Percentiles rank a stretch among this genome's conserved stretches.
Evolutionary conservation across 2,113 vertebrate species (phyloP).

Genomic region (Eclectus roratus): DNA sequence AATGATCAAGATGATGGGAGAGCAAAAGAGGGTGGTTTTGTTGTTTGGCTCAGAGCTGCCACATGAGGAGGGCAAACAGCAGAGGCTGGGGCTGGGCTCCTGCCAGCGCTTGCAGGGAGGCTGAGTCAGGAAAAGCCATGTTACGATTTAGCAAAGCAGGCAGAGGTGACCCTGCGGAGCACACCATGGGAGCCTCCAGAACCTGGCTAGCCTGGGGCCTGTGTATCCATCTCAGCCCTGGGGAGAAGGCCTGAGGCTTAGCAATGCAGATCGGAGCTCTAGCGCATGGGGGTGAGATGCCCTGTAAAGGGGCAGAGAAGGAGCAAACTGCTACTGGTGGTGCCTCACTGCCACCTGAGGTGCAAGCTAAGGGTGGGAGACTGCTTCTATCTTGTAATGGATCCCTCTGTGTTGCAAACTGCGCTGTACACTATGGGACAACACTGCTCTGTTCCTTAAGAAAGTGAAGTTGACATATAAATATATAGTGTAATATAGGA

Average conservation of each 20-base stretch:
- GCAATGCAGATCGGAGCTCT: neutral
- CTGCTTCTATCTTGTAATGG: neutral
- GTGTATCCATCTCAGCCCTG: neutral
- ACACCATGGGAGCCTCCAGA: neutral
- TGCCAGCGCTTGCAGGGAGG: neutral
- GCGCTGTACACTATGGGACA: neutral
- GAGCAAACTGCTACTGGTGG: neutral
- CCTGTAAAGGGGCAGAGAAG: neutral
- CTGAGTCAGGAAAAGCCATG: neutral
- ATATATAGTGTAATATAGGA: neutral
- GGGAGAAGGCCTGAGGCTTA: neutral
- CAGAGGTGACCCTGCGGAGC: neutral
- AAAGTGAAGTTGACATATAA: neutral
- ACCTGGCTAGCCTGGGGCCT: neutral
- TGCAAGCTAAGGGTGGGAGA: neutral
- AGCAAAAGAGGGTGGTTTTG: constrained; percentile 28
- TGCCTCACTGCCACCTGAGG: neutral
- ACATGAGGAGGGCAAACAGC: neutral
- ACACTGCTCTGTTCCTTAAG: neutral
- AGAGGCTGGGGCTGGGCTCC: neutral
- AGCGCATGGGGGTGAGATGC: neutral
- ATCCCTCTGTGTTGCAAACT: neutral
- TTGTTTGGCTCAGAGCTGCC: constrained; percentile 13
- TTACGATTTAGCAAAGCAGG: neutral
- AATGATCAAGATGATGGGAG: neutral